These are phyloP conservation scores for Pinctada fucata DNA, from an alignment of 2,888 invertebrate genomes.

Conservation along the genomic window DNA sequence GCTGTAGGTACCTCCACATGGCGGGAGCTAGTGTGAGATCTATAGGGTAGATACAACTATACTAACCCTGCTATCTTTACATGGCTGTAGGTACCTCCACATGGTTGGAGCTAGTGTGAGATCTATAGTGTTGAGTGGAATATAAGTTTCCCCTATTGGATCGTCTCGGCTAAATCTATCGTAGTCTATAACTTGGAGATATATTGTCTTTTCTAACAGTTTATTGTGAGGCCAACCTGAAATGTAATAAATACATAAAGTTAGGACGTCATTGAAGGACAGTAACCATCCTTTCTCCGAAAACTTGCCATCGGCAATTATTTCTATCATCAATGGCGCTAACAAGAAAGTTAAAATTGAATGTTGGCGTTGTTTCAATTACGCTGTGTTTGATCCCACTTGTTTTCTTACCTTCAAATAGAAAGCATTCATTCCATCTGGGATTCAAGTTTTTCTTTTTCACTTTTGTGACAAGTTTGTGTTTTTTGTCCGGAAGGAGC, in stretches of 20 bases:
- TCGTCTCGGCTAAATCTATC: constrained; percentile 74
- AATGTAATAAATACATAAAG: constrained; percentile 34
- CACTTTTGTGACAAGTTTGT: constrained; percentile 76
- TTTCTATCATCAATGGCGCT: too few relatives aligned
- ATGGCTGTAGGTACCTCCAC: constrained; percentile 75
- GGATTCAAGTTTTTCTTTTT: constrained; percentile 76
- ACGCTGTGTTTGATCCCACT: too few relatives aligned
- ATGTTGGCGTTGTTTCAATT: too few relatives aligned
- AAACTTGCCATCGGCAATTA: too few relatives aligned
- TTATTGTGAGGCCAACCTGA: constrained; percentile 76
- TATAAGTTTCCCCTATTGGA: constrained; percentile 72
- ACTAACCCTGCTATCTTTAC: constrained; percentile 75
- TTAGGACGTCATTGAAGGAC: too few relatives aligned
- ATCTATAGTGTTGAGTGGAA: constrained; percentile 72
- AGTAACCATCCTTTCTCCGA: too few relatives aligned
- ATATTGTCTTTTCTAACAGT: constrained; percentile 73
- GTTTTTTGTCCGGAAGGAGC: constrained; percentile 74
- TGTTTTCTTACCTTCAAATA: constrained; percentile 80
- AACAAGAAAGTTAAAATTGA: too few relatives aligned
- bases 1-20: too few relatives aligned
- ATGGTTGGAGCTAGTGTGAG: constrained; percentile 70
- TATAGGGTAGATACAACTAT: not conserved
- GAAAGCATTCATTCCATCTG: constrained; percentile 76
- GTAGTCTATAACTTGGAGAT: constrained; percentile 76
- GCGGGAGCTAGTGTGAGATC: too few relatives aligned